Conservation (phyloP, 2,113 vertebrate genomes). For the Bostrychus sinensis region DNA sequence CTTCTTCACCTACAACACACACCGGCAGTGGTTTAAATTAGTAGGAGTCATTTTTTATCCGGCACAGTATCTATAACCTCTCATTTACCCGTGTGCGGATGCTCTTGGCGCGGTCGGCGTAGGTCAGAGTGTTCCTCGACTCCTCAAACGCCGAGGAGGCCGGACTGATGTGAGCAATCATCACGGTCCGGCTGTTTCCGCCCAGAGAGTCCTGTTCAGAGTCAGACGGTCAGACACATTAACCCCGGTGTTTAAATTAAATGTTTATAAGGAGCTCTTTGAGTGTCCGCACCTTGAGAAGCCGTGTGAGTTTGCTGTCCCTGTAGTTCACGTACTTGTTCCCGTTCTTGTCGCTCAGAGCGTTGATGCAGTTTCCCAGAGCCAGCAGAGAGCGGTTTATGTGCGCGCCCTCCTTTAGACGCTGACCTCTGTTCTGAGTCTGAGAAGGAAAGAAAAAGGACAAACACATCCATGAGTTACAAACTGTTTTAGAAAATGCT, state of each 20-base stretch:
- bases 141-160: conserved; percentile 90
- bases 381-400: conserved; percentile 94
- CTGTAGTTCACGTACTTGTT: conserved; percentile 91
- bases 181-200: conserved; percentile 90
- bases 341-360: conserved; percentile 84
- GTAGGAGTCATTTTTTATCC: no score
- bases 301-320: conserved; percentile 93
- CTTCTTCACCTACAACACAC: conserved; percentile 84
- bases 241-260: not conserved
- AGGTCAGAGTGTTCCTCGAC: conserved; percentile 89
- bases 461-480: not conserved
- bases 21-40: no score
- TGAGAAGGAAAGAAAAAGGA: conserved; percentile 46
- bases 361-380: conserved; percentile 94
- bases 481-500: conserved; percentile 7
- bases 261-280: no score
- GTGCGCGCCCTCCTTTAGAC: conserved; percentile 93
- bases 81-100: conserved; percentile 86
- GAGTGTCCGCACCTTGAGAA: conserved; percentile 88
- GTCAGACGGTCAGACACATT: not conserved
- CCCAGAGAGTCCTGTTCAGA: conserved; percentile 86
- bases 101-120: conserved; percentile 90
- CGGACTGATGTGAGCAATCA: conserved; percentile 95
- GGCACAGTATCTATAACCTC: no score
- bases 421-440: conserved; percentile 91